Percentiles rank a stretch among this genome's conserved stretches.
Conservation (phyloP, 2,113 vertebrate species). For the Cranoglanis bouderius region DNA sequence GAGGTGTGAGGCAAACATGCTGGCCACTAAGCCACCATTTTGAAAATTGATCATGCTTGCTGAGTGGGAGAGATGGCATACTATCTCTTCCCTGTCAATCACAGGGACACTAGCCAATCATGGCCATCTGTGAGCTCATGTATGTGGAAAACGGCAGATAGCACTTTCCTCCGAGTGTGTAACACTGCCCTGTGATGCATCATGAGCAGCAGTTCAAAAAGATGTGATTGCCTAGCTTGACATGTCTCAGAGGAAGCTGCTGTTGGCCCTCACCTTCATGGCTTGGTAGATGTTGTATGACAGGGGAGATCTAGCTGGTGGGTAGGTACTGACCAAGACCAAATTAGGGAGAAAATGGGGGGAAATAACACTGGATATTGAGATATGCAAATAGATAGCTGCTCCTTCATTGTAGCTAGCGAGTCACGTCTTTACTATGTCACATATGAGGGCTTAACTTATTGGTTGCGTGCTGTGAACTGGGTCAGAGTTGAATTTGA, state of each 20-base stretch:
- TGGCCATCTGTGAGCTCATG: background rate
- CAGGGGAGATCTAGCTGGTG: background rate
- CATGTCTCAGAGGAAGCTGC: background rate
- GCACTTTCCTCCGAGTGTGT: background rate
- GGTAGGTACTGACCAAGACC: background rate
- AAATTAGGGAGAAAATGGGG: background rate
- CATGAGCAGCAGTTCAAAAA: background rate
- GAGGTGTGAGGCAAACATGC: too few species aligned
- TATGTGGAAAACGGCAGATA: background rate
- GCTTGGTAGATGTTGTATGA: background rate
- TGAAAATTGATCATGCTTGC: background rate
- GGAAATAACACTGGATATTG: background rate
- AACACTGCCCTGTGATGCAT: background rate
- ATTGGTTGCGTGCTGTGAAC: background rate
- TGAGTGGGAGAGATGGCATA: background rate
- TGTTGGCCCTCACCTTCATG: background rate
- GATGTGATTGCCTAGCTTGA: background rate
- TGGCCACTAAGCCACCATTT: too few species aligned
- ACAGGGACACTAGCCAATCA: background rate
- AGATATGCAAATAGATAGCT: background rate
- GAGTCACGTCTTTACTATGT: background rate
- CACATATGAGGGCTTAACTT: background rate
- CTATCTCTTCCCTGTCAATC: background rate
- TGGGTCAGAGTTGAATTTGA: background rate
- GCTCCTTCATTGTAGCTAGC: background rate